Base-by-base conservation (phyloP, 2,888 invertebrate species). In the Plebejus anna region DNA sequence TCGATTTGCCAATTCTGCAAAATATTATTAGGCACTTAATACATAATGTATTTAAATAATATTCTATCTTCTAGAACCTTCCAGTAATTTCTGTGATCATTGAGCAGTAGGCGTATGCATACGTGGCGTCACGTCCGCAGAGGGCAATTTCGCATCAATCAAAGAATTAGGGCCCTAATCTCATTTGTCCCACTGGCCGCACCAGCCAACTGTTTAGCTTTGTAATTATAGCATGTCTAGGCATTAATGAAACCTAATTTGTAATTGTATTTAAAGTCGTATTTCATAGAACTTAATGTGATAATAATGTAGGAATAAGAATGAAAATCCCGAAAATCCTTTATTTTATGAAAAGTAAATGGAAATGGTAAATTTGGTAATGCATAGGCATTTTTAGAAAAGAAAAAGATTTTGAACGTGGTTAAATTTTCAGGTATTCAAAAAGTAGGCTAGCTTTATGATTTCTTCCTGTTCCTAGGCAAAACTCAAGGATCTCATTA, bases 131-230 rank as follows among this genome's bases (percentile, higher is more conserved):
- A 38, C 84, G 86, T 85, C 84, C 76, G 78, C 78, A 79, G 79
- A 79, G 83, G 82, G 80, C 82, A 85, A 83, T 85, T 83, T 84
- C 84, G 83, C 88, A 90, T 90, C 90, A 87, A 90, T 90, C 90
- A 90, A 85, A 88, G 89, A 87, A 88, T 90, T 89, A 87, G 87
- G 84, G 82, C 82, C 83, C 83, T 90, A 89, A 90, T 90, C 88
- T 88, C 85, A 86, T 89, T 89, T 88, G 86, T 86, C 85, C 84
- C 83, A 84, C 85, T 86, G 66, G 75, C 16, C 47, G 22, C 22
- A 51, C 28, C 28, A 7, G 32, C 73, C 6, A 3, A 82, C 81
- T 78, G 81, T 81, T 83, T 78, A 77, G 78, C 82, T 80, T 32
- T 32, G 66, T 66, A 66, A 66, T 66, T 32, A 32, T 16, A 61